Evolutionary conservation across 2,797 vertebrate genomes (phyloP), one percentile per base, ranked within the genome.

Genomic region (Octomys mimax): DNA sequence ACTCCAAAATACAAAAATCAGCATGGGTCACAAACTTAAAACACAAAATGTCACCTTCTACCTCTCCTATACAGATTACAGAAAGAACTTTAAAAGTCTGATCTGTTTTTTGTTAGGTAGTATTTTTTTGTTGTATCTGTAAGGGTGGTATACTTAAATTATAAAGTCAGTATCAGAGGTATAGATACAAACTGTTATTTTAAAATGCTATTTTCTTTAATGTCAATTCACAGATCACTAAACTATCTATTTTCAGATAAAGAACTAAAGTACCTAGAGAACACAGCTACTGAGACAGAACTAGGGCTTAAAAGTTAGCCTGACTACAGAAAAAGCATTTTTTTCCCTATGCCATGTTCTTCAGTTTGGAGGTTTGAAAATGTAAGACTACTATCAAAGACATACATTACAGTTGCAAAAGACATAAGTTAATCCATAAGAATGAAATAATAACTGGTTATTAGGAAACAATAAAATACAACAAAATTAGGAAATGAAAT

Each of bases 1-100:
- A 87, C 62, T n/a, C 79, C 12, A 94, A 94, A 94, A 84, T 64
- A 94, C 14, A 79, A 95, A 96, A 80, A 79, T 80, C 28, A 92
- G 59, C 42, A 24, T 84, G 83, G 46, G n/a, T 86, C 46, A 70
- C 6, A 92, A 94, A 84, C 64, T 61, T 89, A 89, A 93, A 89
- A 90, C 39, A 81, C 21, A 85, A 87, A 62, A 92, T 31, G 28
- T 13, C 1, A 61, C 49, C 54, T 82, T 79, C 13, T 80, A 22
- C 52, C 59, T 68, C 89, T 75, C 64, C 64, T 94, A 22, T 54
- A n/a, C 49, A 81, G 42, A 91, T 68, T 24, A 91, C 5, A 82
- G 42, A 49, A 90, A 49, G 21, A 26, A 87, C 46, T 87, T 49
- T 31, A 80, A 62, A 80, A 42, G 52, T 87, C 33, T 87, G 28